Conservation (phyloP, 1,140 invertebrate species). For the Propsilocerus akamusi region DNA sequence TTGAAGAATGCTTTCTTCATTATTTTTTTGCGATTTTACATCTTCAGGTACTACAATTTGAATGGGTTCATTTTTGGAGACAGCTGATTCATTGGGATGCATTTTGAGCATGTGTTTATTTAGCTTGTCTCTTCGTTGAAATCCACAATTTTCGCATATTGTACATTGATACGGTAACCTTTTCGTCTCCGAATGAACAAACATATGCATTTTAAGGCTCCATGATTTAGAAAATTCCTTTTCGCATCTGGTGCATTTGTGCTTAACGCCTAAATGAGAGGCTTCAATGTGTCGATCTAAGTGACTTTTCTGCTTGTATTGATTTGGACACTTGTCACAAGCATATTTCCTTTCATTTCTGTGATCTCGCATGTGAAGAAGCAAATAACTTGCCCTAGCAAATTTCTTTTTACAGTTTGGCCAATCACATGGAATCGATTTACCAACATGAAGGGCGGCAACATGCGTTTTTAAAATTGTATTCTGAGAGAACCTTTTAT, state of each 20-base stretch:
- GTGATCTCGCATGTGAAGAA: constrained; percentile 8
- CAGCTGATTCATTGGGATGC: too few species aligned
- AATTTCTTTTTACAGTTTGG: constrained; percentile 9
- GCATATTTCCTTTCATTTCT: constrained; percentile 5
- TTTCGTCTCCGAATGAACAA: not conserved
- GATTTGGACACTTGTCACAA: constrained; percentile 7
- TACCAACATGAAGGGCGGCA: constrained; percentile 7
- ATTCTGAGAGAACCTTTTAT: constrained; percentile 8
- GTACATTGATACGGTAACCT: constrained; percentile 5
- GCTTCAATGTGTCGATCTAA: constrained; percentile 8
- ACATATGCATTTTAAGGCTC: constrained; percentile 5
- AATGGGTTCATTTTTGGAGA: too few species aligned
- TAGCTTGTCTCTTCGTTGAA: not conserved
- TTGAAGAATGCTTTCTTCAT: too few species aligned
- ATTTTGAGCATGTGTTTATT: not conserved
- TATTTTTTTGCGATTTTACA: too few species aligned
- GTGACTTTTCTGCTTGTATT: constrained; percentile 10
- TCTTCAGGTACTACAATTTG: too few species aligned
- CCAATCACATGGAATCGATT: constrained; percentile 6
- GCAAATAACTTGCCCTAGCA: constrained; percentile 6
- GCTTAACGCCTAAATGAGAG: constrained; percentile 7
- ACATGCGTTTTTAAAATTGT: constrained; percentile 9
- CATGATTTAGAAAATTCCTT: constrained; percentile 8
- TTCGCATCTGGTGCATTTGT: constrained; percentile 6
- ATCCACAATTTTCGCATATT: not conserved